Evolutionary conservation across 2,888 invertebrate species (phyloP).

Genomic region (Drosophila yooni): DNA sequence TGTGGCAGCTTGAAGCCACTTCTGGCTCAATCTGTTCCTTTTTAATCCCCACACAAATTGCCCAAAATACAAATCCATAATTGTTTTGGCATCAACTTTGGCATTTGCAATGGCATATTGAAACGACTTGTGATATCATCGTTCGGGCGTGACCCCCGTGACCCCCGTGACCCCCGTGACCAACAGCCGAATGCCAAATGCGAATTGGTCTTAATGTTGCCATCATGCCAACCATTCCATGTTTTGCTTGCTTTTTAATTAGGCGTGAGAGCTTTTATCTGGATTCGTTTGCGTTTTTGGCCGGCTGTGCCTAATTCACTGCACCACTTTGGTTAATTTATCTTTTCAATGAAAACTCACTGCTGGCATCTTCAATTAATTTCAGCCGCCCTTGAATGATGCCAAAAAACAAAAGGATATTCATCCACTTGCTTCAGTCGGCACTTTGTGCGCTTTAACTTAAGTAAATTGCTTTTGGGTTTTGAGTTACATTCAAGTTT

Average conservation of each 20-base stretch:
- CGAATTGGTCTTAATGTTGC: constrained; percentile 26
- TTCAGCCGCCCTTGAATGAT: constrained; percentile 21
- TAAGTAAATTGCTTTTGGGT: constrained; percentile 47
- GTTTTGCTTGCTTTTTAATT: constrained; percentile 56
- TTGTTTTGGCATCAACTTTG: constrained; percentile 47
- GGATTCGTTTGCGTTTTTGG: constrained; percentile 9
- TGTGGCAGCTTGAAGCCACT: constrained; percentile 13
- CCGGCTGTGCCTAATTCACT: constrained; percentile 10
- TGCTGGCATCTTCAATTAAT: constrained; percentile 50
- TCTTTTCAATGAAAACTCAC: constrained; percentile 29
- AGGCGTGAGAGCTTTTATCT: constrained; percentile 55
- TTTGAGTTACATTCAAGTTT: constrained; percentile 26
- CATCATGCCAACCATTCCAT: constrained; percentile 10
- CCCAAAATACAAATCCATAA: constrained; percentile 42
- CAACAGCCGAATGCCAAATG: constrained; percentile 25
- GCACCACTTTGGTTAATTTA: constrained; percentile 60
- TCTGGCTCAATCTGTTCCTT: constrained; percentile 26
- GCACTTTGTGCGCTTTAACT: constrained; percentile 22
- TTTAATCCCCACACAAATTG: constrained; percentile 37
- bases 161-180: background rate
- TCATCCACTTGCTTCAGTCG: constrained; percentile 12
- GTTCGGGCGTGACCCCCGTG: background rate
- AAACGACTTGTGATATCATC: constrained; percentile 32
- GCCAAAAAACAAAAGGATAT: constrained; percentile 17
- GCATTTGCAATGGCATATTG: constrained; percentile 27